Evolutionary conservation across 2,113 vertebrate genomes (phyloP), one percentile per base, ranked within the genome.

Genomic region (Orycteropus afer): DNA sequence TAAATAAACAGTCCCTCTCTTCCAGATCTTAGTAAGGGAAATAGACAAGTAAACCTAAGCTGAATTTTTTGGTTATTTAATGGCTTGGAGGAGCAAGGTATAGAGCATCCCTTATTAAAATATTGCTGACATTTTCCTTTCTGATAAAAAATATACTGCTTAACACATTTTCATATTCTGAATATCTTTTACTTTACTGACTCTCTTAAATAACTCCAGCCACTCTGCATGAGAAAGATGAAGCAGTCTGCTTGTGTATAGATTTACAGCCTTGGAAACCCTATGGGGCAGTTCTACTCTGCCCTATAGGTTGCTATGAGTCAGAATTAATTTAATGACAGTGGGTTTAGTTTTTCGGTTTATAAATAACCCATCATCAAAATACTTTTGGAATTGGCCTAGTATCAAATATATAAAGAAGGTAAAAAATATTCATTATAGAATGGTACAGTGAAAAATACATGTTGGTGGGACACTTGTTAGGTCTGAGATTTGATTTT

Each of bases 381-480:
- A 32, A 14, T 81, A 18, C 7, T 95, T 84, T 53, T 42, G 55
- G n/a, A 73, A 65, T 22, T 87, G 55, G 10, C 40, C 22, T 79
- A 11, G 15, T 73, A 42, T 63, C 59, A 73, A 67, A 92, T 49
- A 83, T 27, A 42, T 76, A 79, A 37, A 73, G 32, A 94, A 91
- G 18, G 45, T 88, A 47, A 92, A 90, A n/a, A 93, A 59, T 83
- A 76, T 51, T 79, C 73, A 89, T 69, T 80, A 32, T n/a, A 89
- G 67, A 92, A 84, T 49, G 45, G 15, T 89, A 89, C 27, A 25
- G 7, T 79, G 3, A 81, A 90, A 79, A 84, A 25, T 42, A 67
- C 23, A 90, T 12, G 1, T 90, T 87, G 45, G 2, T 77, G 45
- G 40, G 14, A 80, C 49, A 20, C 37, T 25, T 49, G 10, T 37